Conservation (phyloP, 2,888 invertebrate genomes). For the Mechanitis mazaeus region DNA sequence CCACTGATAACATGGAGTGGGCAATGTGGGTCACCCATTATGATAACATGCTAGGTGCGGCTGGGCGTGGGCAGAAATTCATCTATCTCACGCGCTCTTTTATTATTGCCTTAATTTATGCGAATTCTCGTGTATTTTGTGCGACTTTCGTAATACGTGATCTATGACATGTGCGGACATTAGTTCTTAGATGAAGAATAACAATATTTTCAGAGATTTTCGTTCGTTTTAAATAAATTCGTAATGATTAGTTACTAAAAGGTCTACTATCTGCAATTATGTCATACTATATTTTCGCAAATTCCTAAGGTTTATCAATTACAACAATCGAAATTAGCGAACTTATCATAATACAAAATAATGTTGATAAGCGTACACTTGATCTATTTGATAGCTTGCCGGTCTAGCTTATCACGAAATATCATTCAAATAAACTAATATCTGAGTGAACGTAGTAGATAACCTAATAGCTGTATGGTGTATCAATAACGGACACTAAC, state of each 20-base stretch:
- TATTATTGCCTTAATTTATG: neutral
- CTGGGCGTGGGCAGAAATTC: slow-evolving; percentile 35
- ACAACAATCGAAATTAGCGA: too few relatives aligned
- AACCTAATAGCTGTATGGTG: neutral
- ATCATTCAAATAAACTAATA: neutral
- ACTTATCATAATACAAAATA: too few relatives aligned
- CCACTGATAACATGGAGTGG: slow-evolving; percentile 51
- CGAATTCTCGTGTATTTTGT: neutral
- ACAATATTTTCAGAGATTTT: too few relatives aligned
- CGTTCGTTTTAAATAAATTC: too few relatives aligned
- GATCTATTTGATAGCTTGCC: slow-evolving; percentile 31
- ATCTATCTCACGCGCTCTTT: slow-evolving; percentile 24
- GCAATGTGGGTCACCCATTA: slow-evolving; percentile 57
- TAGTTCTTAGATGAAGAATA: too few relatives aligned
- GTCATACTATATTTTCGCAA: too few relatives aligned
- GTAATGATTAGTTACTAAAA: too few relatives aligned
- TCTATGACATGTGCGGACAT: too few relatives aligned
- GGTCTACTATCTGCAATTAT: too few relatives aligned
- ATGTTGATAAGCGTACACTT: slow-evolving; percentile 42
- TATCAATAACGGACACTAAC: neutral
- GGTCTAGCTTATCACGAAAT: slow-evolving; percentile 26
- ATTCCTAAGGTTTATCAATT: too few relatives aligned
- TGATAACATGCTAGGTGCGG: slow-evolving; percentile 41
- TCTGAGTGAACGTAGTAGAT: neutral
- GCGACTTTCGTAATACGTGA: too few relatives aligned